These are phyloP conservation scores for Brachirus orientalis DNA, from an alignment of 2,113 vertebrate species.

Conservation along the genomic window DNA sequence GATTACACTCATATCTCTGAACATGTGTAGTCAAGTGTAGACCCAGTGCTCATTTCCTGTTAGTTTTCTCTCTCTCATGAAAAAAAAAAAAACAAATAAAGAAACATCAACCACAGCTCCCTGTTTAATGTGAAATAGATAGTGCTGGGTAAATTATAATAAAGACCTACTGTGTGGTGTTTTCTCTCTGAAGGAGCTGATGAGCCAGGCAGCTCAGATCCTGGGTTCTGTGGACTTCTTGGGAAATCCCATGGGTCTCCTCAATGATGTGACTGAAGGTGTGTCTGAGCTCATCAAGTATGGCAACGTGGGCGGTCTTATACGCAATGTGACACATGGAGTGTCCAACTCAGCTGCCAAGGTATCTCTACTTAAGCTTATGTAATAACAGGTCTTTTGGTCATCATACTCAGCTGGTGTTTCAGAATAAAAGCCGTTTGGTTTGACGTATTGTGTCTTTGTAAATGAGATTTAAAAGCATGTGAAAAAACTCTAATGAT, in stretches of 20 bases:
- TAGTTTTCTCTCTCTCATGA: no score
- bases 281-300: constrained; percentile 94
- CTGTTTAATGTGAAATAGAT: no score
- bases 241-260: constrained; percentile 95
- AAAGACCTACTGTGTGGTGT: background rate
- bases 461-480: no score
- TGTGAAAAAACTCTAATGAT: no score
- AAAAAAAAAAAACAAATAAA: no score
- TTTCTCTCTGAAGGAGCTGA: constrained; percentile 85
- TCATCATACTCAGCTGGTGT: background rate
- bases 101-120: no score
- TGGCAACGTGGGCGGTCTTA: constrained; percentile 94
- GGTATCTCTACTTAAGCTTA: constrained; percentile 72
- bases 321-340: constrained; percentile 96
- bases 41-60: no score
- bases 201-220: constrained; percentile 96
- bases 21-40: no score
- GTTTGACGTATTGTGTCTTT: no score
- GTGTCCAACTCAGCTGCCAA: constrained; percentile 98
- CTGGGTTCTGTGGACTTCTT: constrained; percentile 97
- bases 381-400: background rate
- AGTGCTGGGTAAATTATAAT: background rate
- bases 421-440: no score
- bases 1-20: no score
- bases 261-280: constrained; percentile 96